Conservation (phyloP, 1,140 invertebrate genomes). For the Drosophila oshimai region DNA sequence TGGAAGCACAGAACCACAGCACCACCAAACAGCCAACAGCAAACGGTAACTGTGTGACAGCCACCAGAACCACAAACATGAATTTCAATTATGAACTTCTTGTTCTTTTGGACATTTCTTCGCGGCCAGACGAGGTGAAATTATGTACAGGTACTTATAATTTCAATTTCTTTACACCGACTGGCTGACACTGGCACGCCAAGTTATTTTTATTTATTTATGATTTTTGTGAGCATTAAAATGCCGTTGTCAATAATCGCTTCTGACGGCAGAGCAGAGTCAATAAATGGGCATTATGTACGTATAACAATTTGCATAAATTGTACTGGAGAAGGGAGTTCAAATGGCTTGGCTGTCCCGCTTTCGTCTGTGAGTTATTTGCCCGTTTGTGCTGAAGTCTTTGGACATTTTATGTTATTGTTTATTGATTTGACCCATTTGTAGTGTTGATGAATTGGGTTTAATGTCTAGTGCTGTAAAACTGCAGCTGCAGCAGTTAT, state of each 20-base stretch:
- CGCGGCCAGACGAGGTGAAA: constrained; percentile 42
- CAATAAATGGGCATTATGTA: constrained; percentile 71
- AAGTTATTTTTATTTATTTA: constrained; percentile 66
- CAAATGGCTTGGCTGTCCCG: constrained; percentile 11
- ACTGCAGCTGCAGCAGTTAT: constrained; percentile 3
- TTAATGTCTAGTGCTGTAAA: constrained; percentile 4
- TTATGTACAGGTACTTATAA: constrained; percentile 63
- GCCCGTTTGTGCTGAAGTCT: constrained; percentile 6
- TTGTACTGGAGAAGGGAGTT: constrained; percentile 28
- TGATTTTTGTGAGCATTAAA: constrained; percentile 54
- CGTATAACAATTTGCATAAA: constrained; percentile 65
- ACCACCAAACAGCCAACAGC: background rate
- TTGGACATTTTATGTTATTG: constrained; percentile 41
- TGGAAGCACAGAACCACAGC: too few relatives aligned
- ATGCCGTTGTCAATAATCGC: constrained; percentile 68
- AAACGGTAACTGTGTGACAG: constrained; percentile 48
- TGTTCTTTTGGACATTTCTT: constrained; percentile 70
- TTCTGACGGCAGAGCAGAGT: constrained; percentile 9
- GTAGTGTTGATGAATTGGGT: constrained; percentile 35
- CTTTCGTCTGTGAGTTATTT: constrained; percentile 26
- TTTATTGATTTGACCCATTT: constrained; percentile 70
- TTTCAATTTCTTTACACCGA: constrained; percentile 31
- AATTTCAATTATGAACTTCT: constrained; percentile 80
- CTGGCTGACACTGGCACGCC: constrained; percentile 71
- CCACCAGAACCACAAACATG: constrained; percentile 57